Base-by-base conservation (phyloP, 2,888 invertebrate species). In the Aphodius sticticus region DNA sequence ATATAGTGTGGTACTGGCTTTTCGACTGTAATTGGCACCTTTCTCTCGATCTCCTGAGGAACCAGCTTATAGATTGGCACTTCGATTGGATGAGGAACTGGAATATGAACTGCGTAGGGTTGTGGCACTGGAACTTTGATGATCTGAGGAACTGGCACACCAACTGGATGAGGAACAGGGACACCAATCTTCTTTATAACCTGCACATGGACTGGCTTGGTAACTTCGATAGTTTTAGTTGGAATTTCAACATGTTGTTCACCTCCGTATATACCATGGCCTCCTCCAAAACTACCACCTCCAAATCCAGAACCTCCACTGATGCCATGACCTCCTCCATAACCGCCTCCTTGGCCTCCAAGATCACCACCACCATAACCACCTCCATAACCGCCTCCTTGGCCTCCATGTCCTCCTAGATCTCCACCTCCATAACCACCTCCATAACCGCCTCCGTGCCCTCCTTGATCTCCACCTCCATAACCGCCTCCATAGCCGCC, bases 41-140 rank as follows among this genome's bases (percentile, higher is more conserved):
- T 93, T 85, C 93, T 93, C 85, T 94, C 94, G 78, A 94, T 92
- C 81, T 94, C 92, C 85, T 95, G 94, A 9, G 94, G 93, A 6
- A 94, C 94, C 85, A 93, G 90, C 90, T 94, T 94, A 86, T 94
- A 95, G 77, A 94, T 93, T 0, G 95, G 94, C 75, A 95, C 92
- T 82, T 93, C 93, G 78, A 95, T 93, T 83, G 94, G 94, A 85
- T 94, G 94, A 80, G 95, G 93, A 71, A 95, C 93, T 0, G 92
- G 87, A 0, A 95, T 92, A 84, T 94, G 94, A 0, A 95, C 94
- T 0, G 95, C 92, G 89, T 94, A 94, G 1, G 95, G 95, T 81
- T 95, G 94, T 0, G 95, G 95, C 76, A 95, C 94, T 78, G 94
- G 93, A 36, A 95, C 91, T 87, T 93, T 93, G 82, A 95, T 90